Evolutionary conservation across 2,797 vertebrate genomes (phyloP), one percentile per base, ranked within the genome.

Genomic region (Poeciliopsis presidionis): DNA sequence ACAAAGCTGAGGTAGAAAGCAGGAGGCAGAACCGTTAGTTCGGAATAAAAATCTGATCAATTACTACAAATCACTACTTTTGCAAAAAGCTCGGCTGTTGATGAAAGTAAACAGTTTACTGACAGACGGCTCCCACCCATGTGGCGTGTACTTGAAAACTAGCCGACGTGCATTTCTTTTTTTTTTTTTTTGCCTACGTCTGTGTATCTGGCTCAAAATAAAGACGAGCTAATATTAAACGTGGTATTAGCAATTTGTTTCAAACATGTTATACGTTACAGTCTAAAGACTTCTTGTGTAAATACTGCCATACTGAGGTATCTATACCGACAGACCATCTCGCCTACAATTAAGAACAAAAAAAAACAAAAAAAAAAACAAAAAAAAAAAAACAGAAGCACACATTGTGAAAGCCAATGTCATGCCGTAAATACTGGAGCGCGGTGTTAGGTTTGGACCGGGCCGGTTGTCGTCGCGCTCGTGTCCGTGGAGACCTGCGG

Each of bases 401-500:
- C 67, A 70, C 67, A 45, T 16, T 46, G 67, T 45, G 43, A 70
- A 46, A 70, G 22, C 22, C 67, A 45, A 45, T 45, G 41, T 70
- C 18, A 20, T 28, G 53, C 53, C 13, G n/a, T n/a, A 18, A 59
- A 61, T 57, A 63, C 20, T 36, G 20, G 61, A 74, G 46, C 22
- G 13, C 28, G 53, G 20, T 51, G 36, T 70, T 45, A n/a, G 67
- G 67, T 7, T 28, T 6, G 14, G 75, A 55, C 74, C 45, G 6
- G 16, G 30, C 67, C 46, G 3, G 59, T 63, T 81, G 81, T 78
- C 75, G 45, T 18, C 11, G 43, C 45, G n/a, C 87, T 77, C 86
- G 85, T 73, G 76, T 87, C 89, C 80, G 71, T 47, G 67, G 84
- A 81, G 76, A 84, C 49, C 77, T 77, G 72, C 25, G 18, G 77